Base-by-base conservation (phyloP, 2,888 invertebrate species). In the Mimachlamys varia region DNA sequence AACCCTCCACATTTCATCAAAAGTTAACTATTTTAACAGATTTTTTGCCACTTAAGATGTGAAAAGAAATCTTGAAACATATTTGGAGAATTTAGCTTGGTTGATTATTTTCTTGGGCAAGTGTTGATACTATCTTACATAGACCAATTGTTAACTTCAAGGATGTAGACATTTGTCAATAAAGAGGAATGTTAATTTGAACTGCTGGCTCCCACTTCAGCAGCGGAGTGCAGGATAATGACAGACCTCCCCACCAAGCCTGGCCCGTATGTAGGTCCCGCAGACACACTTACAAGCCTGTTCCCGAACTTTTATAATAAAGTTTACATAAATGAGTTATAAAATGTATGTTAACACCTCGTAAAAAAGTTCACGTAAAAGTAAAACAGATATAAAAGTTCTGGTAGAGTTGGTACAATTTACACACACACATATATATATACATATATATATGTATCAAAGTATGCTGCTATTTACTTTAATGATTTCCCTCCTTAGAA, bases 121-220 rank as follows among this genome's bases (percentile, higher is more conserved):
- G 76, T 58, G 76, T 76, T 33, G 76, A 76, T 76, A 17, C 13
- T 76, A 76, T 76, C 76, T 76, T 76, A 76, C 33, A 76, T 33
- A 76, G 76, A 58, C 22, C 58, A 22, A 22, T 76, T 76, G 76
- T 76, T 27, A 76, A 15, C 33, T 76, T 58, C 58, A 58, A 58
- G 76, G 76, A 76, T 76, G 33, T 33, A 76, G 76, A 76, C 76
- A 33, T 22, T 76, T 76, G 76, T 76, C 76, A 76, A 76, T 33
- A 33, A 7, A 12, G 1, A 33, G 76, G 76, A 76, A 76, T 76
- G 27, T 76, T 76, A 76, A 76, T 76, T 12, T 33, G 33, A 76
- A 27, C 76, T 12, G 27, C 12, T 27, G 76, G n/a, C 19, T 58
- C 58, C 58, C 76, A 33, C 76, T 76, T 76, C 76, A 76, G 27